Evolutionary conservation across 2,888 invertebrate genomes (phyloP).

Genomic region (Cephus spinipes): DNA sequence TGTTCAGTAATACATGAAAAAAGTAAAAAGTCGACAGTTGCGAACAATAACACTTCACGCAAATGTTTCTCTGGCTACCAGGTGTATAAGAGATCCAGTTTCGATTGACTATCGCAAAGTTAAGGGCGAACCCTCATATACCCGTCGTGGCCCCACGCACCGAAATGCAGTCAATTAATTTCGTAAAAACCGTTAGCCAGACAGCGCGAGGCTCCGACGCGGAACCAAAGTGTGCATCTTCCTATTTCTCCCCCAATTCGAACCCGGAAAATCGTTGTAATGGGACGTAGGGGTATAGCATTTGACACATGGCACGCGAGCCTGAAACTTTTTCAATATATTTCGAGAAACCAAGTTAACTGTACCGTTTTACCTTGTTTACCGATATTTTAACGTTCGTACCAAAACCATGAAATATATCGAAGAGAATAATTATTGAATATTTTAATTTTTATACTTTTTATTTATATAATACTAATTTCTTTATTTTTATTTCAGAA

Average conservation of each 20-base stretch:
- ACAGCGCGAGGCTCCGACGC: constrained; percentile 4
- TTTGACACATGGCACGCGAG: constrained; percentile 55
- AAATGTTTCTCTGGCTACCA: not conserved
- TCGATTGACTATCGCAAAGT: not conserved
- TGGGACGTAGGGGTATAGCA: constrained; percentile 35
- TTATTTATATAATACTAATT: not conserved
- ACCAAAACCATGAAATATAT: not conserved
- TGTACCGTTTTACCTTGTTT: not conserved
- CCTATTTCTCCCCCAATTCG: constrained; percentile 40
- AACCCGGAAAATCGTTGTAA: constrained; percentile 42
- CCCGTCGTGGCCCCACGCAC: not conserved
- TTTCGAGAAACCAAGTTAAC: not conserved
- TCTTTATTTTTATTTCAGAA: not conserved
- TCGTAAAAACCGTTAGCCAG: constrained; percentile 3
- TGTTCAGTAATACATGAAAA: not conserved
- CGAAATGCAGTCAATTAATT: constrained; percentile 1
- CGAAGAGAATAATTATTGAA: not conserved
- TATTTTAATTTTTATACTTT: not conserved
- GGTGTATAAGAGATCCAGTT: not conserved
- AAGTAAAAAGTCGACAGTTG: not conserved
- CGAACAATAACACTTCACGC: not conserved
- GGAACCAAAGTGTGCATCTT: constrained; percentile 35
- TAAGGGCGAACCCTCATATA: not conserved
- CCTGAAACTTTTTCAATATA: not conserved
- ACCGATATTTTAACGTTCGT: not conserved